Percentiles rank a stretch among this genome's conserved stretches.
phyloP scores from a whole-genome alignment of 2,888 invertebrate species.

The Papilio protenor region DNA sequence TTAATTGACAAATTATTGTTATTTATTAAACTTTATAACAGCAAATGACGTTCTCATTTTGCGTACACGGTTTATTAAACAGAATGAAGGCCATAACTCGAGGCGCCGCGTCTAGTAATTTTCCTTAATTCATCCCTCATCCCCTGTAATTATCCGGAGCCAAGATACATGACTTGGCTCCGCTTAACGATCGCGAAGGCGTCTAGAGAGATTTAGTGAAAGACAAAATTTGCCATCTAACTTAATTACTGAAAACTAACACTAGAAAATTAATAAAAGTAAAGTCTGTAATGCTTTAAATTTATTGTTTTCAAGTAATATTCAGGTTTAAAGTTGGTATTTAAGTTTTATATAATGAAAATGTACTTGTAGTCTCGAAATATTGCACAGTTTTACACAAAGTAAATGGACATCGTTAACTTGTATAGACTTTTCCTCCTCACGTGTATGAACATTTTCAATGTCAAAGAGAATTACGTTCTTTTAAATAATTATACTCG shows the following conservation, averaged over 20 bases:
- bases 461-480: conserved; percentile 7
- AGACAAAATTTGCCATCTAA: background rate
- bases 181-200: conserved; percentile 2
- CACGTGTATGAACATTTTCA: conserved; percentile 1
- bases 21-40: background rate
- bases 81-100: conserved; percentile 16
- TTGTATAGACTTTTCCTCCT: background rate
- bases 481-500: background rate
- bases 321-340: background rate
- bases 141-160: conserved; percentile 32
- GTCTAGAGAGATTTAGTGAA: conserved; percentile 10
- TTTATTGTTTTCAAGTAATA: background rate
- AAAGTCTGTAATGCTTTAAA: background rate
- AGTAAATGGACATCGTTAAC: background rate
- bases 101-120: conserved; percentile 31
- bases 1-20: background rate
- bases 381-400: background rate
- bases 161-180: conserved; percentile 30
- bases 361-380: background rate
- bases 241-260: conserved; percentile 4
- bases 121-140: conserved; percentile 37
- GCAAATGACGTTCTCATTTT: background rate
- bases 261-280: background rate
- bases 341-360: background rate
- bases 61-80: conserved; percentile 24